These are phyloP conservation scores for Drosophila kambysellisi DNA, from an alignment of 2,888 invertebrate species.

Conservation along the genomic window DNA sequence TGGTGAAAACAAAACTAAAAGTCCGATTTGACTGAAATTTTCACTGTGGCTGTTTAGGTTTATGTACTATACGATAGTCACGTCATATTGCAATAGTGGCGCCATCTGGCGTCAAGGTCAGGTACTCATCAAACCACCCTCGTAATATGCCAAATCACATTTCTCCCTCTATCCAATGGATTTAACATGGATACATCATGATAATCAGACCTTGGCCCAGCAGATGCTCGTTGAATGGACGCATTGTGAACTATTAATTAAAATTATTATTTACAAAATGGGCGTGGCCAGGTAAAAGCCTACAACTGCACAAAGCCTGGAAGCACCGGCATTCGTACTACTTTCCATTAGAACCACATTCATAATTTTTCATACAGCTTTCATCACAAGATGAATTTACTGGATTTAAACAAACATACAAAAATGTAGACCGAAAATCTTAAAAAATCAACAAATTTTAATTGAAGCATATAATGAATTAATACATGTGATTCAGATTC, in stretches of 20 bases:
- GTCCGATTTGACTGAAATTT: no score
- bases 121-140: no score
- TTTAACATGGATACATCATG: conserved; percentile 3
- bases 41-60: no score
- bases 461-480: background rate
- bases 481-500: no score
- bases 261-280: background rate
- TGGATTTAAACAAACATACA: background rate
- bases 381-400: background rate
- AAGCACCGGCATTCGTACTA: background rate
- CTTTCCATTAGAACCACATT: background rate
- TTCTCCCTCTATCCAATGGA: background rate
- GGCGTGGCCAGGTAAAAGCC: background rate
- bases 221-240: conserved; percentile 17
- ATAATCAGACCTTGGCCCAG: background rate
- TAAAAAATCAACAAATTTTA: background rate
- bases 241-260: conserved; percentile 40
- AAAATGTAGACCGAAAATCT: background rate
- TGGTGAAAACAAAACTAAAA: no score
- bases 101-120: no score
- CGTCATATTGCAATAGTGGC: no score
- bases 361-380: background rate
- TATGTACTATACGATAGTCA: no score
- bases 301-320: no score
- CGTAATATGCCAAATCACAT: conserved; percentile 41